Conservation (phyloP, 2,888 invertebrate species). For the Acrocyrtus sp. region DNA sequence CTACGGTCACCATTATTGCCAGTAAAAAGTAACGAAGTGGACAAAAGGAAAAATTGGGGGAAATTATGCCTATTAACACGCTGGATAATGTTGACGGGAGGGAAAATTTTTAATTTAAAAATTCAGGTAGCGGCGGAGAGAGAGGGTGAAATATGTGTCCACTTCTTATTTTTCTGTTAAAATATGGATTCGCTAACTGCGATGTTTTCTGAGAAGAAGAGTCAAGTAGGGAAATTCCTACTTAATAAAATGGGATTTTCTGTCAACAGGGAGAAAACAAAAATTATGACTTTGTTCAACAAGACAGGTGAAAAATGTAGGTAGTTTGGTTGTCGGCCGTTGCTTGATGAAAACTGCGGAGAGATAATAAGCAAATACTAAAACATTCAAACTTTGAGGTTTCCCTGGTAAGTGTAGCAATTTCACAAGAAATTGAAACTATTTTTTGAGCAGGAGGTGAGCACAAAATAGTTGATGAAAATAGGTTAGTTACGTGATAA, state of each 20-base stretch:
- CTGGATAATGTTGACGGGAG: background rate
- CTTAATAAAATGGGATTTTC: background rate
- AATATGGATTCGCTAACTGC: background rate
- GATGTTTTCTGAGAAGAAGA: background rate
- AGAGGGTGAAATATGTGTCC: background rate
- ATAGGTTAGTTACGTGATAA: slow-evolving; percentile 24
- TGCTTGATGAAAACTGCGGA: background rate
- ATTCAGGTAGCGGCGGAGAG: background rate
- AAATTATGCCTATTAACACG: slow-evolving; percentile 14
- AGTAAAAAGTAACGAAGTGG: slow-evolving; percentile 18
- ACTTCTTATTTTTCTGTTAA: no score
- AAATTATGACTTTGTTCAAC: background rate
- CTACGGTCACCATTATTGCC: slow-evolving; percentile 8
- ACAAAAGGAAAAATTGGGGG: slow-evolving; percentile 1
- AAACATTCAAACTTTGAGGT: slow-evolving; percentile 47
- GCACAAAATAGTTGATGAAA: slow-evolving; percentile 16
- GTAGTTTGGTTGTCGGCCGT: background rate
- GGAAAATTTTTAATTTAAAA: background rate
- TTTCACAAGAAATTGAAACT: slow-evolving; percentile 41
- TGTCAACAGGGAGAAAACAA: background rate
- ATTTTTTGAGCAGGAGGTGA: slow-evolving; percentile 20
- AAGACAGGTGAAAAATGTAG: background rate
- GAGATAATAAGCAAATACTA: slow-evolving; percentile 29
- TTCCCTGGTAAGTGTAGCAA: slow-evolving; percentile 39
- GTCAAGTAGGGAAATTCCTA: background rate